Evolutionary conservation across 2,888 invertebrate species (phyloP).

Genomic region (Liodrosophila aerea): DNA sequence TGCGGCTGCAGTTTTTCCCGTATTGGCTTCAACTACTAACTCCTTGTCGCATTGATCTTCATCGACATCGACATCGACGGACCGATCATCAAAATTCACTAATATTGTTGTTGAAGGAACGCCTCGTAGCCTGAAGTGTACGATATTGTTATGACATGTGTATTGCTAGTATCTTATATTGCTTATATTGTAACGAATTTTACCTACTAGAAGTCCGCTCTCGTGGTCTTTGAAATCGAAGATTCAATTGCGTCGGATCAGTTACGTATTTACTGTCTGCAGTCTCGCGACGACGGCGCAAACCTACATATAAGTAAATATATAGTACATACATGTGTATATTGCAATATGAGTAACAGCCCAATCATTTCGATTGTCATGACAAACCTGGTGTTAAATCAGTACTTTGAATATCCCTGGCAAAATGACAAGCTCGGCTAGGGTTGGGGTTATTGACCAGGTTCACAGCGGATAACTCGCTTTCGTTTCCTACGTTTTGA

Average conservation of each 20-base stretch:
- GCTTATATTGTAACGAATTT: too few species aligned
- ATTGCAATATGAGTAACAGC: background rate
- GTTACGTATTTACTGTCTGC: slow-evolving; percentile 91
- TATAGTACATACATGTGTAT: background rate
- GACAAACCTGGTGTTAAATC: slow-evolving; percentile 85
- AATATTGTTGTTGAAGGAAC: slow-evolving; percentile 84
- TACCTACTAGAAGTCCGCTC: slow-evolving; percentile 82
- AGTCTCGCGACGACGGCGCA: slow-evolving; percentile 89
- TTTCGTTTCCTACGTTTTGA: slow-evolving; percentile 23
- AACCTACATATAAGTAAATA: slow-evolving; percentile 80
- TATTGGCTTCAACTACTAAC: slow-evolving; percentile 21
- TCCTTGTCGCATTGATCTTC: slow-evolving; percentile 59
- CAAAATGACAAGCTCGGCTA: slow-evolving; percentile 56
- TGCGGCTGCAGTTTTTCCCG: slow-evolving; percentile 6
- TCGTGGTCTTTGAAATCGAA: slow-evolving; percentile 89
- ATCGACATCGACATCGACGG: slow-evolving; percentile 76
- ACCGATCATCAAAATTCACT: slow-evolving; percentile 78
- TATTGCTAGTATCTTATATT: background rate
- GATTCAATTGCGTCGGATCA: slow-evolving; percentile 91
- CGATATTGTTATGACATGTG: background rate
- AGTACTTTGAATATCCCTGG: slow-evolving; percentile 73
- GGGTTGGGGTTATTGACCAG: slow-evolving; percentile 26
- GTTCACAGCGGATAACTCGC: slow-evolving; percentile 16
- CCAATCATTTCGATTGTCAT: background rate
- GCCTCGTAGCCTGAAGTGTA: slow-evolving; percentile 80